phyloP scores from a whole-genome alignment of 35 echinoderm and acorn worm species.

The Amphiura filiformis region DNA sequence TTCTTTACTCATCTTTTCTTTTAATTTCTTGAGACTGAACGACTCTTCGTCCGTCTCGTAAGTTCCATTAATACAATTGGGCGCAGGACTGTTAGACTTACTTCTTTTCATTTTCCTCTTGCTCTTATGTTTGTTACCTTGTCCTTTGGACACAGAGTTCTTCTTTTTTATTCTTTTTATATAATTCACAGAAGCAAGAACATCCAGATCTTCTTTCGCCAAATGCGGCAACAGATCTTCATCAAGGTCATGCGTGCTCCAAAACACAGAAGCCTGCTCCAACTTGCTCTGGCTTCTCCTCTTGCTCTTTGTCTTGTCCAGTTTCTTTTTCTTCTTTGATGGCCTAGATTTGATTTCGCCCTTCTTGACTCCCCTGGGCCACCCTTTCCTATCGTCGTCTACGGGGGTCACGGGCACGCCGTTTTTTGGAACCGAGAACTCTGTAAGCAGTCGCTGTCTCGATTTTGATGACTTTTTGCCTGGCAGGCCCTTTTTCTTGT shows the following conservation, averaged over 20 bases:
- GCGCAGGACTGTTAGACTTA: not conserved
- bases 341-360: constrained; percentile 2
- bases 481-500: not conserved
- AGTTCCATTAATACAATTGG: not conserved
- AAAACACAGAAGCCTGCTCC: not conserved
- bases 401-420: constrained; percentile 3
- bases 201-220: not conserved
- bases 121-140: not conserved
- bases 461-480: constrained; percentile 2
- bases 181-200: not conserved
- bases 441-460: not conserved
- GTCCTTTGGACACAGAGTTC: not conserved
- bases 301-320: not conserved
- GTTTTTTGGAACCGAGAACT: not conserved
- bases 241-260: not conserved
- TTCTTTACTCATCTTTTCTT: not conserved
- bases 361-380: constrained; percentile 6
- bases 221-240: not conserved
- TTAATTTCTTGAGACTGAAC: not conserved
- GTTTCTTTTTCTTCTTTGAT: constrained; percentile 9
- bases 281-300: not conserved
- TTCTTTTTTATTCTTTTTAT: too few species aligned
- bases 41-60: not conserved
- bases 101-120: not conserved
- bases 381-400: not conserved